phyloP scores from a whole-genome alignment of 2,113 vertebrate species.

The Catharus fuscescens region DNA sequence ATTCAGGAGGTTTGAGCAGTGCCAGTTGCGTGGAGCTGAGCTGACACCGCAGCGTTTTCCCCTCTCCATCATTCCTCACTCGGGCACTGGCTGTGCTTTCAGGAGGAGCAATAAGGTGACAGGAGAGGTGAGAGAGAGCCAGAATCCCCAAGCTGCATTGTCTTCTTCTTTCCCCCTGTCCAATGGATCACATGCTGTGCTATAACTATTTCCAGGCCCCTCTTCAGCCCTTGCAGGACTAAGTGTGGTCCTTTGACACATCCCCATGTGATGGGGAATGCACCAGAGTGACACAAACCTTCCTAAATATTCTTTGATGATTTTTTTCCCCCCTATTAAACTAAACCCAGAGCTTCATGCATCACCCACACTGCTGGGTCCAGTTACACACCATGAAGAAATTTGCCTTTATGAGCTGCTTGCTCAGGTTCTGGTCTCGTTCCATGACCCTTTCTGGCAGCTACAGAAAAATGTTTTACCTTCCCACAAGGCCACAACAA shows the following conservation, averaged over 20 bases:
- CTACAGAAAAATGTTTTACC: background rate
- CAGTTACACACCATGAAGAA: background rate
- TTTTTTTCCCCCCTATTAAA: background rate
- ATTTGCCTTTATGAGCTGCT: background rate
- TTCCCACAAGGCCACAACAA: background rate
- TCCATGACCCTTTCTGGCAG: background rate
- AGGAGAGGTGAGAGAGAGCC: background rate
- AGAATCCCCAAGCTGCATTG: background rate
- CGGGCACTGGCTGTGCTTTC: background rate
- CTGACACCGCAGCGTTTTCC: background rate
- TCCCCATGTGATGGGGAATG: constrained; percentile 12
- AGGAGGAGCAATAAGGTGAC: background rate
- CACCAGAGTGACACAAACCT: background rate
- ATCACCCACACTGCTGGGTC: background rate
- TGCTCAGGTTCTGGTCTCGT: background rate
- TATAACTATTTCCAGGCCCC: background rate
- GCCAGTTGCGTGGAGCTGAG: background rate
- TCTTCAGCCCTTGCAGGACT: background rate
- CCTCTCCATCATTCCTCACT: accelerated
- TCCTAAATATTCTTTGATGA: background rate
- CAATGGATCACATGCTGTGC: background rate
- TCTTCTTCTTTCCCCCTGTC: background rate
- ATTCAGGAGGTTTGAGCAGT: constrained; percentile 8
- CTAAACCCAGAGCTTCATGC: background rate
- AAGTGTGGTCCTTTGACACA: background rate